A percentile compares a stretch with the other conserved stretches of the same genome.
phyloP scores from a whole-genome alignment of 2,888 invertebrate species.

The Hecatera dysodea region DNA sequence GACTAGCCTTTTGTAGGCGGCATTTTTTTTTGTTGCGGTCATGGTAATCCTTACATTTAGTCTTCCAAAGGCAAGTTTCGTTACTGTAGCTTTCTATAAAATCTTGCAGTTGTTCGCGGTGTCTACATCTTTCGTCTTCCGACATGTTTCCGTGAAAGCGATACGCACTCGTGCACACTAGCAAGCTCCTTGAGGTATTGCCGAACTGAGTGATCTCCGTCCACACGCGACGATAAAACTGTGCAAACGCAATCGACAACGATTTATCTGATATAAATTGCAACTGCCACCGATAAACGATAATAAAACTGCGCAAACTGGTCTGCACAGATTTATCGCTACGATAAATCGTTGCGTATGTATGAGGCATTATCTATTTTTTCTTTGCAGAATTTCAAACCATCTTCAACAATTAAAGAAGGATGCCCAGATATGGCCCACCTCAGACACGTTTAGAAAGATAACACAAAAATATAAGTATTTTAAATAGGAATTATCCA shows the following conservation, averaged over 20 bases:
- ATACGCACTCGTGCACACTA: not conserved
- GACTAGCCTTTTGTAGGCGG: conserved; percentile 39
- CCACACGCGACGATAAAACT: conserved; percentile 1
- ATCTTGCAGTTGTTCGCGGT: conserved; percentile 27
- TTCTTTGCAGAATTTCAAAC: not conserved
- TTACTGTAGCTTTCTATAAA: conserved; percentile 20
- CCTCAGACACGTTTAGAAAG: too few species aligned
- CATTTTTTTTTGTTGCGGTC: conserved; percentile 45
- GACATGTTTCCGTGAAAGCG: conserved; percentile 8
- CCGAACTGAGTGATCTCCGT: not conserved
- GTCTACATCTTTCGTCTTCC: conserved; percentile 24
- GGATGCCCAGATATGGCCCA: too few species aligned
- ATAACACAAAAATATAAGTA: too few species aligned
- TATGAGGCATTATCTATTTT: not conserved
- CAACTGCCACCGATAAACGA: conserved; percentile 45
- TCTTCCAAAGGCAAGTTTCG: conserved; percentile 6
- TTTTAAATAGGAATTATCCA: too few species aligned
- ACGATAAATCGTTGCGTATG: not conserved
- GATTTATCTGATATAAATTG: conserved; percentile 46
- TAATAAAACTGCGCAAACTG: conserved; percentile 12
- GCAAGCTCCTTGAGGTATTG: not conserved
- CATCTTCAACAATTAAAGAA: not conserved
- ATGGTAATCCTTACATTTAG: conserved; percentile 26
- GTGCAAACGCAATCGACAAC: conserved; percentile 21
- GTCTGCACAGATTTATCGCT: conserved; percentile 4